phyloP scores from a whole-genome alignment of 2,113 vertebrate genomes.

The Sus scrofa region T2T-Sscrofa CM000817.6:155059501-155060000 shows the following conservation, averaged over 20 bases:
- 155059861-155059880: constrained; percentile 47
- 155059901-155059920: constrained; percentile 69
- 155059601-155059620: constrained; percentile 59
- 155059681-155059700: constrained; percentile 78
- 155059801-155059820: background rate
- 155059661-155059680: constrained; percentile 75
- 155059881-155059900: background rate
- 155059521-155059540: constrained; percentile 37
- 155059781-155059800: background rate
- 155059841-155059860: background rate
- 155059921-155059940: constrained; percentile 70
- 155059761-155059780: constrained; percentile 47
- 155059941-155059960: constrained; percentile 70
- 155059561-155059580: constrained; percentile 44
- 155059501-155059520: constrained; percentile 69
- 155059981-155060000: constrained; percentile 70
- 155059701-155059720: constrained; percentile 79
- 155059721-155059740: constrained; percentile 74
- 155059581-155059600: constrained; percentile 68
- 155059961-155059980: constrained; percentile 78
- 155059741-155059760: constrained; percentile 70
- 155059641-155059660: constrained; percentile 73
- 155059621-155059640: constrained; percentile 62
- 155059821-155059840: background rate
- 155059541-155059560: constrained; percentile 42